These are phyloP conservation scores for Meiosimyza platycephala DNA, from an alignment of 2,888 invertebrate genomes.

Conservation along the genomic window DNA sequence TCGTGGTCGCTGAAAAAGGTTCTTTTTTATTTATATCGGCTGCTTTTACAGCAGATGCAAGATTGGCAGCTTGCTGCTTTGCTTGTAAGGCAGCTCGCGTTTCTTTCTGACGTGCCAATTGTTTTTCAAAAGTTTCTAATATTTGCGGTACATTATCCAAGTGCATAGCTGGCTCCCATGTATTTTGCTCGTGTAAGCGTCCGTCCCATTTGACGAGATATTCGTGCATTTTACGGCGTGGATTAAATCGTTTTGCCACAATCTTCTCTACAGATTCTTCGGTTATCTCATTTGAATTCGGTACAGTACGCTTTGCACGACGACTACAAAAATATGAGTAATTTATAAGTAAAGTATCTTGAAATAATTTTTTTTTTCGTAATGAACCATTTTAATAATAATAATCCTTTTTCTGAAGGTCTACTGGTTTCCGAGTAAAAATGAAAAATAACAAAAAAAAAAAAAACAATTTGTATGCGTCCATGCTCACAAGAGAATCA, in stretches of 20 bases:
- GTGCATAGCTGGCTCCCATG: constrained; percentile 85
- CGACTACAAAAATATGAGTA: constrained; percentile 51
- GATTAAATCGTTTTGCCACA: constrained; percentile 85
- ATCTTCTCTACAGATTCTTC: constrained; percentile 86
- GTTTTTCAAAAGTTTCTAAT: constrained; percentile 83
- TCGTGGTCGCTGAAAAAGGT: constrained; percentile 55
- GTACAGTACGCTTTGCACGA: constrained; percentile 59
- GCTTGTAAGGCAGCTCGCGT: constrained; percentile 70
- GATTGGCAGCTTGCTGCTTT: constrained; percentile 53
- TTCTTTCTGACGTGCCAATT: constrained; percentile 80
- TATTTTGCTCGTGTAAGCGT: constrained; percentile 82
- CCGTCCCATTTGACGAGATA: constrained; percentile 90
- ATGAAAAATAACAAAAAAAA: too few relatives aligned
- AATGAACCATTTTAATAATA: too few relatives aligned
- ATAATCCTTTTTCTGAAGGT: too few relatives aligned
- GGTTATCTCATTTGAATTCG: constrained; percentile 66
- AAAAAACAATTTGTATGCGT: too few relatives aligned
- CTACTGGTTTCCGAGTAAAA: too few relatives aligned
- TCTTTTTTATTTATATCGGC: constrained; percentile 65
- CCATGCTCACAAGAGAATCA: too few relatives aligned
- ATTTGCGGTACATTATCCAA: constrained; percentile 81
- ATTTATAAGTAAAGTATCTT: constrained; percentile 29
- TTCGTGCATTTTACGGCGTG: constrained; percentile 80
- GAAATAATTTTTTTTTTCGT: not conserved
- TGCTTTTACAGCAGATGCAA: constrained; percentile 45